phyloP scores from a whole-genome alignment of 92 coral and sea anemone genomes.

The Montipora capitata region DNA sequence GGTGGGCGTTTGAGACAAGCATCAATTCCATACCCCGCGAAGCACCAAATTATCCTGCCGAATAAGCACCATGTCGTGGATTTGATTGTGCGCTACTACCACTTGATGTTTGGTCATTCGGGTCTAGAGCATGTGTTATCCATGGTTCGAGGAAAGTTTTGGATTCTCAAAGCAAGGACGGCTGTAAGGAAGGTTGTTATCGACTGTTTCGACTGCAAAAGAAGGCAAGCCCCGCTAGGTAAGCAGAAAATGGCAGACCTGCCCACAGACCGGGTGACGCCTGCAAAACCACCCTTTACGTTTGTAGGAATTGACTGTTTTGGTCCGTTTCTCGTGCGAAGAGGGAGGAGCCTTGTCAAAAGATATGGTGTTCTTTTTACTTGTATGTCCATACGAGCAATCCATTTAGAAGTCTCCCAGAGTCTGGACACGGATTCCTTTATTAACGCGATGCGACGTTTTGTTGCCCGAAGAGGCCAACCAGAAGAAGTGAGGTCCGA shows the following conservation, averaged over 20 bases:
- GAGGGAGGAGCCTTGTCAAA: too few relatives aligned
- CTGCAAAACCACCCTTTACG: conserved; percentile 61
- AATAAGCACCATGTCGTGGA: conserved; percentile 20
- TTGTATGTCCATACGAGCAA: conserved; percentile 3
- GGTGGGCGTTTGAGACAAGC: conserved; percentile 28
- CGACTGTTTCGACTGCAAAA: conserved; percentile 48
- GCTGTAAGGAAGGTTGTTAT: not conserved
- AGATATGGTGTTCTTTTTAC: too few relatives aligned
- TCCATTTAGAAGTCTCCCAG: conserved; percentile 18
- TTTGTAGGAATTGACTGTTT: not conserved
- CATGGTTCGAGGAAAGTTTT: conserved; percentile 4
- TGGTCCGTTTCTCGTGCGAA: too few relatives aligned
- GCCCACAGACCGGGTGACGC: conserved; percentile 43
- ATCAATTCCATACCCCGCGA: conserved; percentile 13
- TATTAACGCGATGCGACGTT: too few relatives aligned
- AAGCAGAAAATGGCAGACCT: conserved; percentile 73
- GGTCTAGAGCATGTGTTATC: not conserved
- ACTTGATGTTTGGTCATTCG: conserved; percentile 5
- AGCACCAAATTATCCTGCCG: conserved; percentile 25
- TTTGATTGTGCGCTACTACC: not conserved
- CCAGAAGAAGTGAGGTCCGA: too few relatives aligned
- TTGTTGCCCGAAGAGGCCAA: not conserved
- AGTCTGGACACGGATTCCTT: conserved; percentile 24
- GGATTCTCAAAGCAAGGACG: conserved; percentile 32
- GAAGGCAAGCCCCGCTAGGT: conserved; percentile 39